Base-by-base conservation (phyloP, 2,113 vertebrate genomes). In the Actinemys pallida region DNA sequence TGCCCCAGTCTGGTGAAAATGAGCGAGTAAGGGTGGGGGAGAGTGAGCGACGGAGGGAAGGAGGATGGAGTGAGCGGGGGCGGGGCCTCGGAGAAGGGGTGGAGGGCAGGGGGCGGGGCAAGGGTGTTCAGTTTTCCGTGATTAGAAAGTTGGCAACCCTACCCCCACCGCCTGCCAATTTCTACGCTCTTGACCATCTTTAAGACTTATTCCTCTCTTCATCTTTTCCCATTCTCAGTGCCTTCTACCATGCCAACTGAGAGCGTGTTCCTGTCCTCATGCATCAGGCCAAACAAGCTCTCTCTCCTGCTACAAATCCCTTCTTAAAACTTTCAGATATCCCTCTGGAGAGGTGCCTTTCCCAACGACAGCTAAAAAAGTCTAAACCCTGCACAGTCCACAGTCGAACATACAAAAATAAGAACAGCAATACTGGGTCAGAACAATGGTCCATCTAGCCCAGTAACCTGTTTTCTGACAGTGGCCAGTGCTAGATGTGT, bases 121-220 rank as follows among this genome's bases (percentile, higher is more conserved):
- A 53, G 52, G 6, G 17, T 53, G 5, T 53, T 53, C 52, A 53
- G 52, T 53, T 53, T 53, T 53, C 52, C 6, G 19, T 53, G 52
- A 53, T 53, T 53, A 53, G 52, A 53, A 53, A 53, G 52, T 53
- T 53, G 17, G 17, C 52, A 53, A 53, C 52, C 52, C 17, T 53
- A 53, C 52, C 12, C 45, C 16, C 1, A 52, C 52, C 7, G 17
- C 8, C 31, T 80, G 16, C 75, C 42, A 1, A 17, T 4, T 39
- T 0, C 9, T 0, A 1, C 0, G 5, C 35, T 5, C 35, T 69
- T 45, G 50, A 45, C 27, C 14, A 9, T 57, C 10, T n/a, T 19
- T 29, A 11, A 12, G 22, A 47, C 35, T 12, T 17, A 29, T 17
- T 86, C 31, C 50, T 14, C 69, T 50, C 75, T 87, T 72, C n/a